Evolutionary conservation across 2,113 vertebrate species (phyloP), one percentile per base, ranked within the genome.

Genomic region (Xiphias gladius): DNA sequence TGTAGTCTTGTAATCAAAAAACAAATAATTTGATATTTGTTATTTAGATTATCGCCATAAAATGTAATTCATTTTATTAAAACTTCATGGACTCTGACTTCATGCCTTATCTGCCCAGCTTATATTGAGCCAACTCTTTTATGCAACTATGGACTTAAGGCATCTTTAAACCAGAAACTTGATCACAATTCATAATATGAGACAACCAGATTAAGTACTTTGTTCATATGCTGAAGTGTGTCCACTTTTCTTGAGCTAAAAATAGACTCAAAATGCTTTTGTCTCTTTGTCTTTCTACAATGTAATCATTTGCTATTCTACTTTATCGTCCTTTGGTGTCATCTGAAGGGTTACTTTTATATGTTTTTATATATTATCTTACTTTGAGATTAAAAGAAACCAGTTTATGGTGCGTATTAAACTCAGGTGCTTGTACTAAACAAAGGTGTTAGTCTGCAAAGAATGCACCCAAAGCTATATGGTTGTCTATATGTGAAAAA

Each of bases 261-360:
- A 78, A 65, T 63, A 35, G 30, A 70, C 75, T 66, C 5, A 12
- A 41, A 41, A 2, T 39, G 48, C 64, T 54, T 63, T 55, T 67
- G 22, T 78, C 7, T 30, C 43, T 65, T 2, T 35, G 7, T 71
- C 46, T 39, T n/a, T 26, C 54, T 35, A 1, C 37, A 2, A 6
- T 71, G 43, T 70, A 82, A 74, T 86, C 57, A 87, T 76, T 54
- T 61, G 37, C 62, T 77, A 75, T 86, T 86, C 65, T 71, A n/a
- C 39, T 57, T 59, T 17, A 64, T 78, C 71, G 74, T 77, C 46
- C 24, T 50, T 43, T 22, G 12, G n/a, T 55, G 22, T 72, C 14
- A n/a, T 43, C 58, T n/a, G n/a, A n/a, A n/a, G n/a, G n/a, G n/a
- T n/a, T n/a, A n/a, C n/a, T n/a, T n/a, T n/a, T n/a, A n/a, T n/a